Evolutionary conservation across 2,888 invertebrate species (phyloP).

Genomic region (Latrodectus hesperus): DNA sequence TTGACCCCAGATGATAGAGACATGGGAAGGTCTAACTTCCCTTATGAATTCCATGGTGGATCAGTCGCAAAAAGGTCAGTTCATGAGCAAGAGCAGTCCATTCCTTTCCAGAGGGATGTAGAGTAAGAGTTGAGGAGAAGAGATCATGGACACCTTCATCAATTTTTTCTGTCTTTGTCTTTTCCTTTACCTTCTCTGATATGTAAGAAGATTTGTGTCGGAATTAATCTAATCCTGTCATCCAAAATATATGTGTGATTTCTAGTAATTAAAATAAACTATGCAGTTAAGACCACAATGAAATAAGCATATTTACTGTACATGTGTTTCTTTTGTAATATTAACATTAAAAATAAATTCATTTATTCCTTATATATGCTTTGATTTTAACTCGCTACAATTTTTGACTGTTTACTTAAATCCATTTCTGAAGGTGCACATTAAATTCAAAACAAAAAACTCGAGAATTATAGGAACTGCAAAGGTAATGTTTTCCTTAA

Average conservation of each 20-base stretch:
- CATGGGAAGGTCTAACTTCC: constrained; percentile 36
- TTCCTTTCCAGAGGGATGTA: constrained; percentile 23
- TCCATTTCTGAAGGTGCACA: not conserved
- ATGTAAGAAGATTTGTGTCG: constrained; percentile 30
- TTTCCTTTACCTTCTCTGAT: constrained; percentile 7
- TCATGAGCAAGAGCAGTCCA: constrained; percentile 26
- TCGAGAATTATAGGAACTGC: too few relatives aligned
- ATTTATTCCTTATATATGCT: constrained; percentile 31
- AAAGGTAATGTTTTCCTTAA: too few relatives aligned
- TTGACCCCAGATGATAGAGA: constrained; percentile 41
- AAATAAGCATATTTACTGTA: constrained; percentile 11
- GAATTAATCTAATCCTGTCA: constrained; percentile 22
- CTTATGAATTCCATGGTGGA: constrained; percentile 49
- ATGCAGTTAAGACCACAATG: not conserved
- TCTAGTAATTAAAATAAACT: constrained; percentile 12
- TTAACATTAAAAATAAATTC: constrained; percentile 40
- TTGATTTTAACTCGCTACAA: not conserved
- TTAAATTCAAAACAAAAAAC: too few relatives aligned
- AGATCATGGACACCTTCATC: constrained; percentile 8
- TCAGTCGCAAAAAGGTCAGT: constrained; percentile 54
- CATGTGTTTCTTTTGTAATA: constrained; percentile 57
- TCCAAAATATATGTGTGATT: constrained; percentile 33
- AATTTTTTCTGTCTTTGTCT: not conserved
- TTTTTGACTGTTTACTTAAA: not conserved
- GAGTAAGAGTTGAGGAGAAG: constrained; percentile 8